Base-by-base conservation (phyloP, 2,888 invertebrate genomes). In the Strigamia crassipes region DNA sequence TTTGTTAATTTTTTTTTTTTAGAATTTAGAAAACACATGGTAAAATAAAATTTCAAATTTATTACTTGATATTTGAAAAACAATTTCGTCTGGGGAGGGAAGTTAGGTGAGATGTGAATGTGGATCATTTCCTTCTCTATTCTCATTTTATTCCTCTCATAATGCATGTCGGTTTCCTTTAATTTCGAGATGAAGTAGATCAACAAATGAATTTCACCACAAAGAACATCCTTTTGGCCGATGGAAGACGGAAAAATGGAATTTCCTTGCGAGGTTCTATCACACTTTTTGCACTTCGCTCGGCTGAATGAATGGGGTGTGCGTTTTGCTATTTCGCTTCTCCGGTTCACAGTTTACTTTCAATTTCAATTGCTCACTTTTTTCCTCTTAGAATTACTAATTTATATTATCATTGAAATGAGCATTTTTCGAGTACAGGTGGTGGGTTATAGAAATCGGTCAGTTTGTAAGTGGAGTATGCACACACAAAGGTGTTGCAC, bases 161-260 rank as follows among this genome's bases (percentile, higher is more conserved):
- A 73, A 73, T 73, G 73, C 23, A 73, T 73, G 73, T 73, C 73
- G 73, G 73, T 73, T 73, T 73, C 73, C 73, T 73, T 73, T 73
- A 73, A 73, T 73, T 73, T 73, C 73, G 73, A 73, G 73, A 73
- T 73, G 73, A 73, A 73, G 73, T 73, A 73, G 73, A 73, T 73
- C 73, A 73, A 73, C 73, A 73, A 73, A 73, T 73, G 31, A 73
- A 56, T 73, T 61, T 73, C 73, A 73, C 31, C 31, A 73, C 73
- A 73, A 73, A 73, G 73, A 73, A 73, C 73, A 73, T 73, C 73
- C 73, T 73, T 73, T 73, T 73, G 31, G 15, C 73, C 73, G 31
- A 73, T 23, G 73, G 31, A 73, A 73, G 73, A 73, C 73, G 73
- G 73, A 73, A 73, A 73, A 73, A 73, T 73, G 13, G 73, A 73